phyloP scores from a whole-genome alignment of 2,113 vertebrate genomes.

The Heliornis fulica region DNA sequence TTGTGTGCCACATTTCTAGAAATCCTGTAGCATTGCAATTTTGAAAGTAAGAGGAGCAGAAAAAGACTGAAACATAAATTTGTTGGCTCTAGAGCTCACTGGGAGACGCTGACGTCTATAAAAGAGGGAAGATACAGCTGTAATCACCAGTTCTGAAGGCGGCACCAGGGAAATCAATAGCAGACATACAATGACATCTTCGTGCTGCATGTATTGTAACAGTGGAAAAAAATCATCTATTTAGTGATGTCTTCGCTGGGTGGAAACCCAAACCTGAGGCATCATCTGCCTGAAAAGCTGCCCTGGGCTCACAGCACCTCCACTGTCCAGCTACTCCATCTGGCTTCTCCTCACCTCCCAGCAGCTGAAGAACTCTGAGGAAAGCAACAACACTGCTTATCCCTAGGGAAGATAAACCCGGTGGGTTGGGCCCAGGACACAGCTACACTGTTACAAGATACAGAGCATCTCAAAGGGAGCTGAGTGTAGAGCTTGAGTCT shows the following conservation, averaged over 20 bases:
- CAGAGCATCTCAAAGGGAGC: neutral
- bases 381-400: neutral
- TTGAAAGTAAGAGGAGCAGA: neutral
- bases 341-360: neutral
- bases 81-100: neutral
- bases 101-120: neutral
- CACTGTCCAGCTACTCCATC: neutral
- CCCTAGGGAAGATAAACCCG: neutral
- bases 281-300: neutral
- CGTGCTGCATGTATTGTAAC: neutral
- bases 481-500: neutral
- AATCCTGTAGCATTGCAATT: neutral
- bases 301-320: neutral
- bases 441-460: neutral
- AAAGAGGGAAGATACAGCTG: neutral
- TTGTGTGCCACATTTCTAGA: neutral
- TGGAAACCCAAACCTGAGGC: neutral
- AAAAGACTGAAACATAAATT: neutral
- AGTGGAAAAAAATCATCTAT: neutral
- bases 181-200: neutral
- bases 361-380: neutral
- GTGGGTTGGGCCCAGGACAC: neutral
- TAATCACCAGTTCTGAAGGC: neutral
- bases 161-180: neutral
- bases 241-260: no score